Conservation (phyloP, 2,113 vertebrate genomes). For the Solenodon paradoxus region DNA sequence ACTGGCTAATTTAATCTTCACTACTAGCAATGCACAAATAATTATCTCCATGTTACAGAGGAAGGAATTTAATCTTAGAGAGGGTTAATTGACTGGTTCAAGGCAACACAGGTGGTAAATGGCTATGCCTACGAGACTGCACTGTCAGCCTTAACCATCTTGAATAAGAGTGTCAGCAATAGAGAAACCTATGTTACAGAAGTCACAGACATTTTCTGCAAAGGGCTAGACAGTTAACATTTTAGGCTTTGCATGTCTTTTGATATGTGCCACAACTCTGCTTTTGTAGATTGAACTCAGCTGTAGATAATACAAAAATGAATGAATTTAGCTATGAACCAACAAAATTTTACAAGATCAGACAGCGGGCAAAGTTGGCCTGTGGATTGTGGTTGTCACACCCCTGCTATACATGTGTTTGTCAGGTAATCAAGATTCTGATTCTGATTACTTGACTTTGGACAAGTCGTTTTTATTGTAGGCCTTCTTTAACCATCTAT, state of each 20-base stretch:
- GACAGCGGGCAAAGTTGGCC: no score
- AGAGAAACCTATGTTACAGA: background rate
- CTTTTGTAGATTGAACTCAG: background rate
- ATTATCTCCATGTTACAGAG: background rate
- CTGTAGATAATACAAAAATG: background rate
- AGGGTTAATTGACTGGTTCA: conserved; percentile 19
- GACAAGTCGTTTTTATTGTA: background rate
- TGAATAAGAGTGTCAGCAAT: background rate
- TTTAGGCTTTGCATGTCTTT: background rate
- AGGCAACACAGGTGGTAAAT: background rate
- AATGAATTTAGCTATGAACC: background rate
- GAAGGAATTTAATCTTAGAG: conserved; percentile 36
- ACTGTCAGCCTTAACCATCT: background rate
- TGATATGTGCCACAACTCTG: background rate
- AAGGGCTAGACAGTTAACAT: background rate
- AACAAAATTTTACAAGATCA: background rate
- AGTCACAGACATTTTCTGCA: background rate
- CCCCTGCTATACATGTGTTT: background rate
- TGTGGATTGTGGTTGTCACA: background rate
- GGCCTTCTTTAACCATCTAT: background rate
- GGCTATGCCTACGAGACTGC: background rate
- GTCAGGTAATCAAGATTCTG: background rate
- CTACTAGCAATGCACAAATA: conserved; percentile 17
- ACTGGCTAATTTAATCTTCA: conserved; percentile 18
- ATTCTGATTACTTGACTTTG: background rate